Conservation (phyloP, 2,888 invertebrate species). For the Eucera pruinosa region DNA sequence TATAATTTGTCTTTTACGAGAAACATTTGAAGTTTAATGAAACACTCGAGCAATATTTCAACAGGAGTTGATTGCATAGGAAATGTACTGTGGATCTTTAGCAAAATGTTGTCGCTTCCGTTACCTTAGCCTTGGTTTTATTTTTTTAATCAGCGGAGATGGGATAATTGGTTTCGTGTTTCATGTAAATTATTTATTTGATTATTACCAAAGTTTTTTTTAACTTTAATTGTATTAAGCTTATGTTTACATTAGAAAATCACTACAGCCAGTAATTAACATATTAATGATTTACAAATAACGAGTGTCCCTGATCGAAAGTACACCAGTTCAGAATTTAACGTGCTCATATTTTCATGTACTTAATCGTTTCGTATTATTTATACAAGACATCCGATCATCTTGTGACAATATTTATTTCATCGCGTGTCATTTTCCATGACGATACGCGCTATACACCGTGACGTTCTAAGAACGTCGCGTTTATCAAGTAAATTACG, state of each 20-base stretch:
- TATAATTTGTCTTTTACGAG: conserved; percentile 34
- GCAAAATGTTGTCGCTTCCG: not conserved
- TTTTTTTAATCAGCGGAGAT: no score
- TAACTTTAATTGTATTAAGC: no score
- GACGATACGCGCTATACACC: not conserved
- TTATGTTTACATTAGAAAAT: no score
- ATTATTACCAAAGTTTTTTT: no score
- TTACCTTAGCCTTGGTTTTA: no score
- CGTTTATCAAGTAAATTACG: conserved; percentile 29
- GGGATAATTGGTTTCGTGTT: no score
- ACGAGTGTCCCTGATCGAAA: no score
- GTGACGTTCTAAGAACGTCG: not conserved
- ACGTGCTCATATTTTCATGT: not conserved
- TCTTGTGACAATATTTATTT: conserved; percentile 8
- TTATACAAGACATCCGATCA: not conserved
- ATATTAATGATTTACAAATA: no score
- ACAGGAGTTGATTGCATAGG: not conserved
- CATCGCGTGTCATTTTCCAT: not conserved
- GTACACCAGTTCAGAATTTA: not conserved
- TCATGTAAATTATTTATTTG: no score
- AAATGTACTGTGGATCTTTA: not conserved
- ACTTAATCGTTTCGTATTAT: not conserved
- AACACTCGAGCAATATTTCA: conserved; percentile 21
- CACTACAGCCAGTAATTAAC: no score
- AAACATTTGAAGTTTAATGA: conserved; percentile 37